Evolutionary conservation across 2,888 invertebrate species (phyloP), one percentile per base, ranked within the genome.

Genomic region (Lepidochrysops patricia): DNA sequence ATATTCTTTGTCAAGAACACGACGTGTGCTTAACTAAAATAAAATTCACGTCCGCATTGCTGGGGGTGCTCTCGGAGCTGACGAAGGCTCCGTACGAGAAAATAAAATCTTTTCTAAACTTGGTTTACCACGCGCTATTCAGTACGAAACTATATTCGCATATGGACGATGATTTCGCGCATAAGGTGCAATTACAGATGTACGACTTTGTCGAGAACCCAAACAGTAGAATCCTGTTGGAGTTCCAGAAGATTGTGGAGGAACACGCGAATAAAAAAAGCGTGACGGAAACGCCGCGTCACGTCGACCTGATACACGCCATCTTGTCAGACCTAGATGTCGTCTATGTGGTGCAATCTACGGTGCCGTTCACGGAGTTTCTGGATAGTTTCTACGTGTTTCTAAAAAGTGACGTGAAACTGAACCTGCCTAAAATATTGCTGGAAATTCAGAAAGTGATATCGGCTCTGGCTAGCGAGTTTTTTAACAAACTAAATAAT

Each of bases 321-420:
- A 82, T 85, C 61, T 62, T 86, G 4, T 84, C 84, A 3, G 84
- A 86, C 62, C 67, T 86, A 70, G 85, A 86, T 63, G 74, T 79
- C 52, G 68, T 80, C 48, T 84, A 77, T 32, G 71, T 71, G 37
- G 73, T 68, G 12, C 64, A 67, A 0, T 76, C 70, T 23, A 56
- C 65, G 0, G 74, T 76, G 35, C 76, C 75, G 0, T 83, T 83
- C 60, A 70, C 71, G 48, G 60, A 58, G 2, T 81, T 82, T 61
- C 60, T 82, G 35, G 70, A 50, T 34, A 13, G 23, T 13, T 50
- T 49, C 3, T 58, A 50, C 13, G 32, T 29, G 2, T 34, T 50
- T 34, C 32, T 25, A 9, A 34, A 27, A 29, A 32, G 4, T 9
- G 9, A 57, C 12, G 15, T 29, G 12, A 19, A 32, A 12, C 3